Evolutionary conservation across 2,113 vertebrate species (phyloP).

Genomic region (Potamarius usumacintae): DNA sequence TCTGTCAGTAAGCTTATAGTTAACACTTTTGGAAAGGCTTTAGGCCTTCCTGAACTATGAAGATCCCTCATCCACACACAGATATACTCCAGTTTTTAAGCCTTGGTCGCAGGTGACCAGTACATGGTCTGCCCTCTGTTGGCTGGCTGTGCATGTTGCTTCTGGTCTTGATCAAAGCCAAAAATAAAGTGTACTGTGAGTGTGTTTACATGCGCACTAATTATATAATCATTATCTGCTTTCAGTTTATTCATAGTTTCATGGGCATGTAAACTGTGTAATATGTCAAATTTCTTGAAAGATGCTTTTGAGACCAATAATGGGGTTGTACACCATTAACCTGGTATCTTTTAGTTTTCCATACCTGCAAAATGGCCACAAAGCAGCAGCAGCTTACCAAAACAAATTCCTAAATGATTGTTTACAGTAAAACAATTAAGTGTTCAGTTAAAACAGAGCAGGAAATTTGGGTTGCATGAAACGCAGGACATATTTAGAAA

Average conservation of each 20-base stretch:
- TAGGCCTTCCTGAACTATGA: background rate
- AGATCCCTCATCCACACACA: background rate
- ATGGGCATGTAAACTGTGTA: background rate
- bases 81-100: slow-evolving; percentile 1
- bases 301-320: background rate
- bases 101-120: background rate
- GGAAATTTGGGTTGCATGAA: background rate
- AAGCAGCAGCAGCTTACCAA: background rate
- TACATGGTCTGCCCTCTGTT: slow-evolving; percentile 36
- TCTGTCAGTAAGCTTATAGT: slow-evolving; percentile 36
- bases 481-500: background rate
- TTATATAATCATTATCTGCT: background rate
- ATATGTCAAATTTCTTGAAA: background rate
- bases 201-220: background rate
- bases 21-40: background rate
- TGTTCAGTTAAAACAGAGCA: background rate
- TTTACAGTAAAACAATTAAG: background rate
- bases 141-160: background rate
- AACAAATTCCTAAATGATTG: background rate
- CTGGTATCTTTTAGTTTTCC: background rate
- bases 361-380: background rate
- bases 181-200: background rate
- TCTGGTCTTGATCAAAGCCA: background rate
- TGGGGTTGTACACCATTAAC: background rate
- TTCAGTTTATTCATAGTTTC: background rate